Evolutionary conservation across 2,797 vertebrate species (phyloP).

Genomic region (Hippocampus kuda): DNA sequence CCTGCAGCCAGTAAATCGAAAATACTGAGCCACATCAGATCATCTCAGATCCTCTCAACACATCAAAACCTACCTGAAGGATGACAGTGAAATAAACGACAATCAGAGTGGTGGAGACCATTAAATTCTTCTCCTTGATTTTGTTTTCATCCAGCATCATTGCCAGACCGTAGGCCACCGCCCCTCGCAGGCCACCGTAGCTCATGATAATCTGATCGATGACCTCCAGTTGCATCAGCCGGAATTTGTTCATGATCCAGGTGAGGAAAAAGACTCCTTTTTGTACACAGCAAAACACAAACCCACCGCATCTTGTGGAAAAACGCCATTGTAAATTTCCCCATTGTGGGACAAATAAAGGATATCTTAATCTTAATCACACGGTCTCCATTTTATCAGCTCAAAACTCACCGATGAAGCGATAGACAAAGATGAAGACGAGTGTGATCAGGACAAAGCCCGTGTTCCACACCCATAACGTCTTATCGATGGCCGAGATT

Average conservation of each 20-base stretch:
- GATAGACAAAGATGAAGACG: conserved; percentile 82
- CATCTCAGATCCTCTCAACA: no score
- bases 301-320: no score
- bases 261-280: conserved; percentile 83
- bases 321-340: no score
- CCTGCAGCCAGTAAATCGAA: conserved; percentile 61
- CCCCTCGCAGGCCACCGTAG: conserved; percentile 90
- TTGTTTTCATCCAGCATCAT: conserved; percentile 64
- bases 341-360: no score
- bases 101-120: conserved; percentile 87
- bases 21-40: no score
- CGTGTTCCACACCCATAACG: conserved; percentile 91
- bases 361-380: no score
- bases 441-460: conserved; percentile 89
- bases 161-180: conserved; percentile 87
- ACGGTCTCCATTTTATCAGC: neutral
- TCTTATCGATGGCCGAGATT: conserved; percentile 81
- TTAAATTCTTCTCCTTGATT: conserved; percentile 80
- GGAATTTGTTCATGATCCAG: conserved; percentile 83
- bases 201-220: conserved; percentile 96
- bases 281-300: neutral
- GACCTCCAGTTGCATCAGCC: conserved; percentile 81
- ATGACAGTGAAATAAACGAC: conserved; percentile 97
- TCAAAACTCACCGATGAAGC: conserved; percentile 78
- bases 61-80: conserved; percentile 71